These are phyloP conservation scores for Tetrapedia diversipes DNA, from an alignment of 2,888 invertebrate genomes.

Conservation along the genomic window DNA sequence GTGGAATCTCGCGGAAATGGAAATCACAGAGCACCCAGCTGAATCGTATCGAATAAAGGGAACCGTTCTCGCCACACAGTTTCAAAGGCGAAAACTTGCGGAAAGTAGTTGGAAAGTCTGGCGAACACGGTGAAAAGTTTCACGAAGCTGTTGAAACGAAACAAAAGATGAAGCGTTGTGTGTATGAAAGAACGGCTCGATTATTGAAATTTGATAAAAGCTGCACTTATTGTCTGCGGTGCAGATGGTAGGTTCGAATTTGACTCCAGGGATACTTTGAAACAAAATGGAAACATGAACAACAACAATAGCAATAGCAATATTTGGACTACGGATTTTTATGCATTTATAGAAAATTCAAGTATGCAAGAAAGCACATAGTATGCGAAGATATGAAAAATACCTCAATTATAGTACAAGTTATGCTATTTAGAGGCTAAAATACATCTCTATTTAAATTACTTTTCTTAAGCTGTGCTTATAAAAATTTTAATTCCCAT, in stretches of 20 bases:
- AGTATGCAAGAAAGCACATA: no score
- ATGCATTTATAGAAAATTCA: no score
- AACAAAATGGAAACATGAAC: no score
- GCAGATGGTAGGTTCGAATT: not conserved
- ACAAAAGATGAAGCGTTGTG: not conserved
- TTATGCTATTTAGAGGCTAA: no score
- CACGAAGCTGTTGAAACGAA: not conserved
- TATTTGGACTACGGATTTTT: no score
- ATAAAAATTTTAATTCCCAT: no score
- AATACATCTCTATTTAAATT: no score
- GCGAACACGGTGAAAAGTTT: constrained; percentile 16
- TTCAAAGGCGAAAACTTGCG: not conserved
- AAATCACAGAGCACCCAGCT: constrained; percentile 3
- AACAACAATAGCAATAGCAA: no score
- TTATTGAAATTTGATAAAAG: constrained; percentile 28
- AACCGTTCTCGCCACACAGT: not conserved
- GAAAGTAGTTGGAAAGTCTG: not conserved
- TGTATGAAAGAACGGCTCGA: constrained; percentile 5
- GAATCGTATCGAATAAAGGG: constrained; percentile 10
- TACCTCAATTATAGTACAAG: no score
- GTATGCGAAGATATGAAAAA: no score
- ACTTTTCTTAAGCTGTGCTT: no score
- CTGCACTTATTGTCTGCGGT: constrained; percentile 6
- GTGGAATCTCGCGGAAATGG: constrained; percentile 1
- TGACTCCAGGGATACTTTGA: no score